Evolutionary conservation across 2,888 invertebrate genomes (phyloP), one percentile per base, ranked within the genome.

Genomic region (Lordiphosa andalusiaca): DNA sequence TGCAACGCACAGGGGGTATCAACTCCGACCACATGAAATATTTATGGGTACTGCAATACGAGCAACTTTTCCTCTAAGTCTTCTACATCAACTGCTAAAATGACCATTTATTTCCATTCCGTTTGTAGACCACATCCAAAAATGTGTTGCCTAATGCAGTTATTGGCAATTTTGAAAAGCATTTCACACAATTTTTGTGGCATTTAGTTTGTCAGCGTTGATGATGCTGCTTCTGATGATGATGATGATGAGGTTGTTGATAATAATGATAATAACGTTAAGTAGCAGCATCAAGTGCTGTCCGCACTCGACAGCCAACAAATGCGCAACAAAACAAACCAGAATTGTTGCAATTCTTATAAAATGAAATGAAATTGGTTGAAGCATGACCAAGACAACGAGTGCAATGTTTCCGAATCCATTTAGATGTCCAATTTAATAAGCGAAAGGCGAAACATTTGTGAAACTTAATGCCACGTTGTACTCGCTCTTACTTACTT

Each of bases 361-460:
- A 33, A 42, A 49, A 52, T 59, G 40, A 50, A 62, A 44, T 54
- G 47, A 40, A 71, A 71, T 53, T 55, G 49, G 51, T 49, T 49
- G 39, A 40, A 23, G 47, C 58, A 38, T 37, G 42, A 49, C 49
- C 48, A 38, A 58, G 41, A 25, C 44, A 44, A 58, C 30, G 30
- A 44, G 66, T 65, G 65, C 55, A 39, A 44, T 42, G 39, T 37
- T 60, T 54, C 52, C 36, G 38, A 51, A 59, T 73, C 57, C 71
- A 71, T 80, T 75, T 61, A 65, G 54, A 63, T 63, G 76, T 67
- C 57, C 39, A 48, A 58, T 38, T 58, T 49, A 67, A 76, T 75
- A 35, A 68, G 47, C 49, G 61, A 23, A 46, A 53, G 44, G 40
- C 42, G 36, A 47, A 12, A n/a, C 37, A n/a, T 10, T 13, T 13